A percentile compares a stretch with the other conserved stretches of the same genome.
These are phyloP conservation scores for Eidolon helvum DNA, from an alignment of 2,113 vertebrate genomes.

Conservation along the genomic window DNA sequence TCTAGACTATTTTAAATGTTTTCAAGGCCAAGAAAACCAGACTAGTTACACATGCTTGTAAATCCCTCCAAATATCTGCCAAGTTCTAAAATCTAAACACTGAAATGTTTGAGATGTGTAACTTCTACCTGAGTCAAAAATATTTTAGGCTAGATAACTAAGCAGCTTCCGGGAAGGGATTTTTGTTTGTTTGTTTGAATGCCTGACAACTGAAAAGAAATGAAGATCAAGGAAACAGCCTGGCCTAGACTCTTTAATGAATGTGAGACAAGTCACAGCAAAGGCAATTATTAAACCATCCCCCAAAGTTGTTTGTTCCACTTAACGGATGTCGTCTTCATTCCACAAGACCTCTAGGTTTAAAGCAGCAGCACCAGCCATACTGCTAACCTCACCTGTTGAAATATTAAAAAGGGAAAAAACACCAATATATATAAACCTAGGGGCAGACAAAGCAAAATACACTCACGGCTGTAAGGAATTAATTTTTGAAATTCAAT, in stretches of 20 bases:
- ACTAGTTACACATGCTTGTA: neutral
- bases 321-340: neutral
- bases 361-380: neutral
- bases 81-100: neutral
- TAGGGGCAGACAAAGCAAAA: constrained; percentile 49
- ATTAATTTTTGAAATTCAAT: constrained; percentile 68
- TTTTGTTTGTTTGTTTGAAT: constrained; percentile 13
- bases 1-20: constrained; percentile 6
- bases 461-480: constrained; percentile 12
- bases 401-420: constrained; percentile 65
- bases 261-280: constrained; percentile 42
- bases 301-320: constrained; percentile 13
- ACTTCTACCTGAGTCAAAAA: neutral
- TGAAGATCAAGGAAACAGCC: constrained; percentile 36
- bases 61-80: neutral
- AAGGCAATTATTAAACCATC: constrained; percentile 57
- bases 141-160: neutral
- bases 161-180: neutral
- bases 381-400: constrained; percentile 50
- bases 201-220: constrained; percentile 41
- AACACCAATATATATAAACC: constrained; percentile 39
- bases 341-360: constrained; percentile 47
- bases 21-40: neutral
- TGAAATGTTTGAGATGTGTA: neutral
- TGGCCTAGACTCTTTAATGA: constrained; percentile 44